Base-by-base conservation (phyloP, 2,797 vertebrate species). In the Nothura maculosa region DNA sequence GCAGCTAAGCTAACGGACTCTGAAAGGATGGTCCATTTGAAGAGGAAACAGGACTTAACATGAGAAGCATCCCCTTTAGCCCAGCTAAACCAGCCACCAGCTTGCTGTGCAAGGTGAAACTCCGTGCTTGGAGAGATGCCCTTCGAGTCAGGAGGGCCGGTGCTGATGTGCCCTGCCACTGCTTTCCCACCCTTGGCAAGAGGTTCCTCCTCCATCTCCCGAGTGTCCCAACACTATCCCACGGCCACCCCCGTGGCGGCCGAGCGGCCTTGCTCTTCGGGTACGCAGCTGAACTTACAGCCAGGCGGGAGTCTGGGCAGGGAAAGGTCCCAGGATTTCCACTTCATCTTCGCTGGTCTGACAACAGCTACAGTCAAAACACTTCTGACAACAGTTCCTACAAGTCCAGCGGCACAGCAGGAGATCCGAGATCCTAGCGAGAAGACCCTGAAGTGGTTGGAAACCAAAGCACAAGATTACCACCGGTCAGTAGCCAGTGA, bases 241-340 rank as follows among this genome's bases (percentile, higher is more conserved):
- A 0, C 1, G 32, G 3, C 63, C 47, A 14, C 1, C 4, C 19
- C 13, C 61, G 52, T 3, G 30, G 0, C 27, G 69, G 66, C 60
- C 38, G 43, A 94, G 61, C 52, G 62, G 42, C 30, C 50, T 76
- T 43, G 2, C 34, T 62, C 75, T 70, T 82, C 40, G 14, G 27
- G 21, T 27, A 73, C 47, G 69, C 87, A 70, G 60, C 91, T 78
- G 60, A 89, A 98, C 98, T 99, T 96, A 99, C 98, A 99, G 96
- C 98, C 98, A 99, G 73, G 98, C 97, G 48, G 98, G 98, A 30
- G 98, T 98, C 94, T 98, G 99, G 72, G 98, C 98, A 69, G 99
- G 99, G 90, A 99, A 99, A 83, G 99, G 98, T 87, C 99, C 99
- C 96, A 99, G 96, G 87, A 99, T 99, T 95, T 99, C 98, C 94